These are phyloP conservation scores for Dinocampus coccinellae DNA, from an alignment of 2,888 invertebrate species.

Conservation along the genomic window DNA sequence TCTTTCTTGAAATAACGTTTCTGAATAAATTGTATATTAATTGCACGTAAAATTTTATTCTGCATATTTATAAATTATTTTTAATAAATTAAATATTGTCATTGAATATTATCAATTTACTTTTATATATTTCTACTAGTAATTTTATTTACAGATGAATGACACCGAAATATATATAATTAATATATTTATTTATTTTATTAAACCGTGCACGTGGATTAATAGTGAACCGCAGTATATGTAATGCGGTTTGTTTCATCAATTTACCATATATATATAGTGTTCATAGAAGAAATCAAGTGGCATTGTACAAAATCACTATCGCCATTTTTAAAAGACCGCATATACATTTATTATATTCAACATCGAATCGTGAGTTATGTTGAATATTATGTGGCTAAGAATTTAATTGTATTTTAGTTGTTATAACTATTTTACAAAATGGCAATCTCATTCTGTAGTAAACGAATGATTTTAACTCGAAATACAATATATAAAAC, in stretches of 20 bases:
- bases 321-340: not conserved
- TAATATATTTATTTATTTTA: too few relatives aligned
- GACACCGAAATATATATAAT: too few relatives aligned
- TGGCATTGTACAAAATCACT: too few relatives aligned
- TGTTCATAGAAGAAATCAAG: too few relatives aligned
- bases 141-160: not conserved
- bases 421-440: constrained; percentile 6
- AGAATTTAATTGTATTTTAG: constrained; percentile 9
- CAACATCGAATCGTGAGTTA: not conserved
- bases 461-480: constrained; percentile 60
- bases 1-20: constrained; percentile 54
- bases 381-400: not conserved
- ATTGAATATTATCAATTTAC: not conserved
- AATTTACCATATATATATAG: too few relatives aligned
- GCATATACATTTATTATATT: not conserved
- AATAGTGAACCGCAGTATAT: too few relatives aligned
- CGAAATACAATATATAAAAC: constrained; percentile 57
- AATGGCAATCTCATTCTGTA: constrained; percentile 67
- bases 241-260: too few relatives aligned
- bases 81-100: not conserved
- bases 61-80: not conserved
- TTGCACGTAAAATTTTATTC: constrained; percentile 28
- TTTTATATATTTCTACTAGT: not conserved
- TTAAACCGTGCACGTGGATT: too few relatives aligned
- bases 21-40: constrained; percentile 45